Evolutionary conservation across 2,113 vertebrate genomes (phyloP).

Genomic region (Callopanchax toddi): DNA sequence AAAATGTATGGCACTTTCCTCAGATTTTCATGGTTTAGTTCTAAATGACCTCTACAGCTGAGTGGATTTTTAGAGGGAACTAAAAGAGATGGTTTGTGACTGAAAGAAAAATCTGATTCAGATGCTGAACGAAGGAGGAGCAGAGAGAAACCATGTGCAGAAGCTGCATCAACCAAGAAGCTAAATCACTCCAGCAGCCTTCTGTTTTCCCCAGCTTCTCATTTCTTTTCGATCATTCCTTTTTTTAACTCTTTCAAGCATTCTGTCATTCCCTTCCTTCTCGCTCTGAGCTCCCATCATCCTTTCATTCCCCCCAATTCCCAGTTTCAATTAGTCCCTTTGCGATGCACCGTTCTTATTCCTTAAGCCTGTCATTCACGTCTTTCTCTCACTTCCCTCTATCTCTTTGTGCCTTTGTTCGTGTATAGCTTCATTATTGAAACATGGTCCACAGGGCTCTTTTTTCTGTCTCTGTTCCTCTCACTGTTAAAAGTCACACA

Average conservation of each 20-base stretch:
- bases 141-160: conserved; percentile 32
- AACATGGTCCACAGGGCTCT: conserved; percentile 45
- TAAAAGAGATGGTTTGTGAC: conserved; percentile 8
- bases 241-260: conserved; percentile 15
- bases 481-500: conserved; percentile 52
- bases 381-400: conserved; percentile 45
- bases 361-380: conserved; percentile 62
- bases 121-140: conserved; percentile 21
- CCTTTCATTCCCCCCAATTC: conserved; percentile 60
- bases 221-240: conserved; percentile 22
- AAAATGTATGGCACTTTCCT: neutral
- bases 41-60: conserved; percentile 1
- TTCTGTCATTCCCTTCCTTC: conserved; percentile 26
- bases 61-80: neutral
- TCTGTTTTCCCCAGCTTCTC: conserved; percentile 13
- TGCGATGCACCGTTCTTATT: conserved; percentile 56
- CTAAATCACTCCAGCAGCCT: conserved; percentile 47
- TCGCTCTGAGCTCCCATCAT: conserved; percentile 39
- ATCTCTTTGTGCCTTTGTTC: conserved; percentile 70
- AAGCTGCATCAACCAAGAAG: conserved; percentile 57
- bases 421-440: conserved; percentile 66
- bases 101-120: conserved; percentile 31
- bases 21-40: neutral
- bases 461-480: conserved; percentile 20
- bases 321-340: conserved; percentile 65